Conservation (phyloP, 2,113 vertebrate species). For the Ardeotis arabs region DNA sequence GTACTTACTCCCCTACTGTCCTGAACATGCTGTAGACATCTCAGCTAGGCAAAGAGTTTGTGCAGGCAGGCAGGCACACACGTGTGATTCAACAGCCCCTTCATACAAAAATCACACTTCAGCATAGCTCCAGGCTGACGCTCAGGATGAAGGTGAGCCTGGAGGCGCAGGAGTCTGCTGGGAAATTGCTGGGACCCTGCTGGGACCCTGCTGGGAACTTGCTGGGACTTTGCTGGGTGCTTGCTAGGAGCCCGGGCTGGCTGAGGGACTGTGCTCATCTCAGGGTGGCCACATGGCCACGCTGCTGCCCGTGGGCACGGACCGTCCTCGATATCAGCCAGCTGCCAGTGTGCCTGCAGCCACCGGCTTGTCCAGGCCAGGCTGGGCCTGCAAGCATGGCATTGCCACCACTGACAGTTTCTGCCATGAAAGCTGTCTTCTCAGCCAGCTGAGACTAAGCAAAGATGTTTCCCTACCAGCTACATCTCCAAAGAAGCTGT, state of each 20-base stretch:
- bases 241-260: background rate
- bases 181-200: background rate
- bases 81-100: background rate
- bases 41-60: background rate
- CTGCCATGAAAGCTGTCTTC: background rate
- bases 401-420: background rate
- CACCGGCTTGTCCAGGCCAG: fast-evolving
- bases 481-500: background rate
- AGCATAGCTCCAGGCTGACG: background rate
- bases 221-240: no score
- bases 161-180: background rate
- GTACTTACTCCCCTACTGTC: background rate
- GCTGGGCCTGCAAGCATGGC: background rate
- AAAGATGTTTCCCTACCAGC: background rate
- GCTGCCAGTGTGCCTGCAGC: fast-evolving
- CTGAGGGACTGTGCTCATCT: fast-evolving
- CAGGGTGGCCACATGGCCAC: fast-evolving
- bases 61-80: no score
- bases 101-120: fast-evolving
- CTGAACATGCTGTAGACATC: background rate
- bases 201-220: background rate
- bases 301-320: background rate
- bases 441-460: background rate
- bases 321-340: background rate
- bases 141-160: fast-evolving